Percentiles rank a stretch among this genome's conserved stretches.
Conservation (phyloP, 2,113 vertebrate genomes). For the Phylloscopus whistleri region DNA sequence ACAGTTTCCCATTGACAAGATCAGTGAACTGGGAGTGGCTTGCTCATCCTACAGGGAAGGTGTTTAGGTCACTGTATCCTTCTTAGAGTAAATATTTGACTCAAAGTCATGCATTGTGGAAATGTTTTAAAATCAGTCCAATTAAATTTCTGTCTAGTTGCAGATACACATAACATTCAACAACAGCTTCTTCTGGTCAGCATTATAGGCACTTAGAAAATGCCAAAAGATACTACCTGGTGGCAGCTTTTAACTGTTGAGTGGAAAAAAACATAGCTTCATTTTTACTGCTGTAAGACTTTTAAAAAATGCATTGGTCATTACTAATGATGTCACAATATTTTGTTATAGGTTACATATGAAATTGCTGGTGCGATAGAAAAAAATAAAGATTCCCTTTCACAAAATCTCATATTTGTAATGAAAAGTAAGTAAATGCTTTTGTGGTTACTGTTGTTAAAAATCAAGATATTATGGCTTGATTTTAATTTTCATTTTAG, state of each 20-base stretch:
- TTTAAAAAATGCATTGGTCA: not conserved
- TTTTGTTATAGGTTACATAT: slow-evolving; percentile 84
- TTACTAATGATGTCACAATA: slow-evolving; percentile 54
- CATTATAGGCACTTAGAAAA: not conserved
- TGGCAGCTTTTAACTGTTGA: not conserved
- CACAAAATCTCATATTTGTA: slow-evolving; percentile 89
- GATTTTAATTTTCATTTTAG: not conserved
- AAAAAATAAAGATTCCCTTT: slow-evolving; percentile 91
- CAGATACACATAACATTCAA: not conserved
- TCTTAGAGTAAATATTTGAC: not conserved
- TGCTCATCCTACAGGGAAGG: not conserved
- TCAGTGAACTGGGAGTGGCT: not conserved
- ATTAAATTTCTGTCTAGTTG: not conserved
- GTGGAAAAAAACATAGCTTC: not conserved
- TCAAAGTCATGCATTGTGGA: not conserved
- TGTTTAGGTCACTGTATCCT: not conserved
- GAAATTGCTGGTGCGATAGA: slow-evolving; percentile 85
- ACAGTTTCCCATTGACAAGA: not conserved
- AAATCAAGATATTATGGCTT: not conserved
- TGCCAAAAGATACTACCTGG: not conserved
- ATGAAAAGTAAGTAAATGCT: slow-evolving; percentile 90
- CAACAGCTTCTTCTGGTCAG: not conserved
- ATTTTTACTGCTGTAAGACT: not conserved
- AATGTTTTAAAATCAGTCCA: not conserved
- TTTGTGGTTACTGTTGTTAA: not conserved